These are phyloP conservation scores for Melanostigma gelatinosum DNA, from an alignment of 2,113 vertebrate species.

Conservation along the genomic window DNA sequence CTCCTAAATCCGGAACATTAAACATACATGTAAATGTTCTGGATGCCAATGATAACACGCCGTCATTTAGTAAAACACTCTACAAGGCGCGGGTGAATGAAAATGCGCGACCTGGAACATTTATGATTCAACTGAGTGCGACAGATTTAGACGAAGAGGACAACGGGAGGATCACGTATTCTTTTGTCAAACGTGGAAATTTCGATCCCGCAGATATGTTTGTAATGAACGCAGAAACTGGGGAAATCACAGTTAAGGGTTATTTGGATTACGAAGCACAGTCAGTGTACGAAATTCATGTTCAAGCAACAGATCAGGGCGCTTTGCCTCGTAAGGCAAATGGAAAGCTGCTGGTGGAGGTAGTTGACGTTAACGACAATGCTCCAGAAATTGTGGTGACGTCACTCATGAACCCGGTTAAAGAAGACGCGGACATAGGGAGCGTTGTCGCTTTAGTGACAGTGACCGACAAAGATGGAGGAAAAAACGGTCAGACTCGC, in stretches of 20 bases:
- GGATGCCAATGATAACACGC: conserved; percentile 75
- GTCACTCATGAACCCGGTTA: conserved; percentile 83
- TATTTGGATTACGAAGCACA: conserved; percentile 81
- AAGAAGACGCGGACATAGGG: conserved; percentile 84
- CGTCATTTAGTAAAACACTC: conserved; percentile 68
- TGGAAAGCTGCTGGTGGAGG: conserved; percentile 86
- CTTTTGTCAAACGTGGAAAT: conserved; percentile 83
- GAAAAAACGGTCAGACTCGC: conserved; percentile 55
- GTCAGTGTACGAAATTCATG: conserved; percentile 68
- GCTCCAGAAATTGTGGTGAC: conserved; percentile 85
- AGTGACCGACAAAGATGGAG: conserved; percentile 85
- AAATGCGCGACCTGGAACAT: conserved; percentile 47
- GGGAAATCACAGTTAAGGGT: conserved; percentile 81
- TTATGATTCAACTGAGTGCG: conserved; percentile 68
- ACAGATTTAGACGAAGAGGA: conserved; percentile 81
- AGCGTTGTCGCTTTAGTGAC: conserved; percentile 88
- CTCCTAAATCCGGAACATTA: conserved; percentile 61
- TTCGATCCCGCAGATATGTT: conserved; percentile 80
- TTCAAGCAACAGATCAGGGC: conserved; percentile 71
- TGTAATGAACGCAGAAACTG: conserved; percentile 77
- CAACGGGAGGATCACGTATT: conserved; percentile 64
- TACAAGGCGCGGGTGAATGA: conserved; percentile 76
- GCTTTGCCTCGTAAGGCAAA: conserved; percentile 55
- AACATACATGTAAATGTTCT: conserved; percentile 61
- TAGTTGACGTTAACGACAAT: conserved; percentile 90